Percentiles rank a stretch among this genome's conserved stretches.
Evolutionary conservation across 1,140 invertebrate genomes (phyloP).

Genomic region (Lordiphosa clarofinis): DNA sequence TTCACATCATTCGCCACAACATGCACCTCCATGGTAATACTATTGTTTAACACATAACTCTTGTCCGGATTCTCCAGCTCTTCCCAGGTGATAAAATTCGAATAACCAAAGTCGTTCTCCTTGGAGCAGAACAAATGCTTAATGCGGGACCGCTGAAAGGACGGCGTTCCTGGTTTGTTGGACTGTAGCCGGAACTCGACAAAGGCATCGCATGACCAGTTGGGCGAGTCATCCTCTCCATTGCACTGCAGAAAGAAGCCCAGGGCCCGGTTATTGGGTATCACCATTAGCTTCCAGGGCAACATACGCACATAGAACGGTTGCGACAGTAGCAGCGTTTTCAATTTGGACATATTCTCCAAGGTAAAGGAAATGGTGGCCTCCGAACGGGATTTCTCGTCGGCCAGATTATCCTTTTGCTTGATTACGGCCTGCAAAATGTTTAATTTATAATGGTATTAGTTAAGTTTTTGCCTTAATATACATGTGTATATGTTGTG

Average conservation of each 20-base stretch:
- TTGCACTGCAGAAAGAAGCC: conserved; percentile 97
- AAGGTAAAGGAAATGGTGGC: conserved; percentile 94
- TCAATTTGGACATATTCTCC: conserved; percentile 93
- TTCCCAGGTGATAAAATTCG: conserved; percentile 84
- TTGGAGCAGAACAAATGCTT: conserved; percentile 86
- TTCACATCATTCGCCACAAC: conserved; percentile 95
- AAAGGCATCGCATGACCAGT: conserved; percentile 98
- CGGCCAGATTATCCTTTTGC: conserved; percentile 4
- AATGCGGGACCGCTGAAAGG: conserved; percentile 85
- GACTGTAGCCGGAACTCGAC: conserved; percentile 93
- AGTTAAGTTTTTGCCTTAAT: too few relatives aligned
- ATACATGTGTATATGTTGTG: too few relatives aligned
- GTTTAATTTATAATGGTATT: too few relatives aligned
- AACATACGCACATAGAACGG: conserved; percentile 96
- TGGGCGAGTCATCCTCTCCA: conserved; percentile 95
- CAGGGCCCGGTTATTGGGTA: conserved; percentile 90
- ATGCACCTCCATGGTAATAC: conserved; percentile 96
- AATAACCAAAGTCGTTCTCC: conserved; percentile 98
- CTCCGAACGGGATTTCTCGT: conserved; percentile 95
- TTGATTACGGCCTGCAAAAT: too few relatives aligned
- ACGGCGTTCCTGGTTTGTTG: conserved; percentile 90
- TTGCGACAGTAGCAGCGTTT: conserved; percentile 91
- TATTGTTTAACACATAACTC: conserved; percentile 96
- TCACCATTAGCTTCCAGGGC: conserved; percentile 99
- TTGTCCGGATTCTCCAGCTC: conserved; percentile 96